Base-by-base conservation (phyloP, 1,140 invertebrate species). In the Leptinotarsa texana region DNA sequence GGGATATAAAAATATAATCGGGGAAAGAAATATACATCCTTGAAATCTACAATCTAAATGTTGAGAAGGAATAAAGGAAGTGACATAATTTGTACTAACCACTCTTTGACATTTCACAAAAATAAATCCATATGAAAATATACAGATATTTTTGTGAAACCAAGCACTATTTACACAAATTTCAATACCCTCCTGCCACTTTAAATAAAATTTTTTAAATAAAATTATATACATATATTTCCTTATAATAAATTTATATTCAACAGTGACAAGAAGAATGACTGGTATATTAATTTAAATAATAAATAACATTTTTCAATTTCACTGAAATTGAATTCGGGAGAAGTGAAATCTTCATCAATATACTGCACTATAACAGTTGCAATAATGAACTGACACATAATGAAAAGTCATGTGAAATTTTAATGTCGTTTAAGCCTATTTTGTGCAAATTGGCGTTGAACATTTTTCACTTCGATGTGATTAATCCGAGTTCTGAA, bases 61-160 rank as follows among this genome's bases (percentile, higher is more conserved):
- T 62, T 74, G 63, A 72, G 63, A 61, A 75, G 61, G 63, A 72
- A 65, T 67, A 24, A 67, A 78, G 76, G 74, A 72, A 78, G 74
- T 78, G 74, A 74, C 66, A 57, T 57, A 49, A 76, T 78, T 78
- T 78, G 77, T 78, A 78, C 77, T 78, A 78, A 76, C 72, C 72
- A 76, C 67, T 76, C 77, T 78, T 76, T 78, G 77, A 76, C 72
- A 69, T 75, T 74, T 78, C 72, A 74, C 75, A 77, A 65, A 69
- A 77, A 57, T 69, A 69, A 33, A 47, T 69, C 18, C 48, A 69
- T 51, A 47, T 24, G 33, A 67, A 67, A 67, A 24, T 22, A 22
- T 67, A 67, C 65, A 69, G 22, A 69, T 57, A 69, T 48, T 69
- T 42, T 63, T 66, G 63, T 75, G 70, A 75, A 72, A 69, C 42